Base-by-base conservation (phyloP, 2,797 vertebrate genomes). In the Meda fulgida region DNA sequence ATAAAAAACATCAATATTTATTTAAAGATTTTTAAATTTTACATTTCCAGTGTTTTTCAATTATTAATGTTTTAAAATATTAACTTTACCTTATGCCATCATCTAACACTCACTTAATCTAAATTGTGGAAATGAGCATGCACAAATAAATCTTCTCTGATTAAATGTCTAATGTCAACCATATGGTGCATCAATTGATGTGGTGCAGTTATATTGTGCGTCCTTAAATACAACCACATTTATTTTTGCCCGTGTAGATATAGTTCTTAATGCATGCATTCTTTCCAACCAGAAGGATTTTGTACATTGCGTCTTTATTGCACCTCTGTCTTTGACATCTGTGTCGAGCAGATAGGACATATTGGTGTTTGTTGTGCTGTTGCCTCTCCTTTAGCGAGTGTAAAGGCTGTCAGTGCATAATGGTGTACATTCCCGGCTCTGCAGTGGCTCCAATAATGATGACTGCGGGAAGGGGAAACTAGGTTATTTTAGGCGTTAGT, bases 391-490 rank as follows among this genome's bases (percentile, higher is more conserved):
- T 88, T 81, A 75, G 78, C 63, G 29, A 87, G 81, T 58, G 80
- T 84, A 86, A 80, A 79, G 80, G 81, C 87, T 89, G 89, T 89
- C 89, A 89, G 80, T 85, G 86, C 87, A 85, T 91, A 90, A 90
- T 90, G 89, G 87, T 86, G 87, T 88, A 85, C 81, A 87, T 88
- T 89, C 89, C 85, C 82, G 78, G 85, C 87, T 83, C 89, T 83
- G 84, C 88, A 84, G 85, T 89, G 88, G 80, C 87, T 89, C 80
- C 87, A 88, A 85, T 91, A 86, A 90, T 90, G 87, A 91, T 90
- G 89, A 90, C 87, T 88, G 91, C 88, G 85, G 90, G 87, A 89
- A 88, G 85, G 77, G 87, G 88, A 89, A 89, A 90, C 89, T 89
- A 87, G 88, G 89, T 90, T 90, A 91, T 90, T 89, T 90, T 88